These are phyloP conservation scores for Mirza zaza DNA, from an alignment of 2,113 vertebrate species.

Conservation along the genomic window DNA sequence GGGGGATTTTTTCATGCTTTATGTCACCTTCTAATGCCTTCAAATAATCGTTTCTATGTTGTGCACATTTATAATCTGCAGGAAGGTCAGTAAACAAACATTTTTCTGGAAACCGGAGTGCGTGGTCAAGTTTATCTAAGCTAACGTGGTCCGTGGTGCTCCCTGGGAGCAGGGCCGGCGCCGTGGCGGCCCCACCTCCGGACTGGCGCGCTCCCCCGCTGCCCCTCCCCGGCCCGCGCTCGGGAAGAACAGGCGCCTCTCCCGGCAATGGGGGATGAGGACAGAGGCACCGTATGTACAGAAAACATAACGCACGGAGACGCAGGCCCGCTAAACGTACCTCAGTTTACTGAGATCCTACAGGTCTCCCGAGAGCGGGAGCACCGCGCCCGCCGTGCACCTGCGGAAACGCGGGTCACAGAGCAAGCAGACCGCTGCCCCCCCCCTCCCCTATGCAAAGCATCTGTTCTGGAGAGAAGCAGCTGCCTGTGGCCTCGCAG, in stretches of 20 bases:
- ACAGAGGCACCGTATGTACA: fast-evolving
- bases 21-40: not conserved
- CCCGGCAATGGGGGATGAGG: not conserved
- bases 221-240: not conserved
- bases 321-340: not conserved
- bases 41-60: not conserved
- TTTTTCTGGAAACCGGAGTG: not conserved
- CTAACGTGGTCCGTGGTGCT: fast-evolving
- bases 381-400: fast-evolving
- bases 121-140: not conserved
- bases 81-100: not conserved
- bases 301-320: not conserved
- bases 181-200: fast-evolving
- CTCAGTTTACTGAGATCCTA: not conserved
- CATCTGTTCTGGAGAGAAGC: not conserved
- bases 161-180: fast-evolving
- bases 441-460: not conserved
- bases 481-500: fast-evolving
- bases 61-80: not conserved
- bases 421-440: fast-evolving
- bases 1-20: not conserved
- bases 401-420: not conserved
- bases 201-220: fast-evolving
- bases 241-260: too few relatives aligned
- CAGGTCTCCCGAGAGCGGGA: not conserved